A percentile compares a stretch with the other conserved stretches of the same genome.
Evolutionary conservation across 1,140 invertebrate genomes (phyloP).

Genomic region (Lordiphosa collinella): DNA sequence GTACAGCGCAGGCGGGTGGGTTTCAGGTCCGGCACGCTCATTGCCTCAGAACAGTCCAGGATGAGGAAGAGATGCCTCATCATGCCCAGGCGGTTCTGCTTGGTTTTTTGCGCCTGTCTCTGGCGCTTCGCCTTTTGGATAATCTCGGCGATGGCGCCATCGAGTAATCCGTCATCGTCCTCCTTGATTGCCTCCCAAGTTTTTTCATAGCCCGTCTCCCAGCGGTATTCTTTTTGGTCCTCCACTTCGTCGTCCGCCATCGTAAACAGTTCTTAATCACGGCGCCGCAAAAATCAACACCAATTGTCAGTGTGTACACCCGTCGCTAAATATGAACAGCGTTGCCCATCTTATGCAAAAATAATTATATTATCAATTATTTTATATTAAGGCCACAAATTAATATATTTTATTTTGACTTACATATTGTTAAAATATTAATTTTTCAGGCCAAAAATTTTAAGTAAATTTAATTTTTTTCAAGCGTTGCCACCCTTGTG

Average conservation of each 20-base stretch:
- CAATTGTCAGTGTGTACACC: no score
- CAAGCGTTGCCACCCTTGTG: conserved; percentile 38
- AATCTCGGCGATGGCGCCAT: conserved; percentile 93
- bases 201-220: conserved; percentile 98
- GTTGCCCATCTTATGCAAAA: no score
- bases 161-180: conserved; percentile 95
- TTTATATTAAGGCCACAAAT: no score
- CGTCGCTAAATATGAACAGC: no score
- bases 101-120: conserved; percentile 85
- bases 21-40: conserved; percentile 96
- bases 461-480: no score
- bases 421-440: no score
- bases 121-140: conserved; percentile 93
- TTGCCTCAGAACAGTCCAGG: conserved; percentile 95
- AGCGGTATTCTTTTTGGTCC: conserved; percentile 94
- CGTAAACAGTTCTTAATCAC: not conserved
- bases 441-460: no score
- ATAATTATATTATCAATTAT: no score
- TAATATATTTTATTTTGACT: no score
- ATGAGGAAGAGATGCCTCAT: conserved; percentile 96
- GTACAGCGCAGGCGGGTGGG: conserved; percentile 95
- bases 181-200: conserved; percentile 98
- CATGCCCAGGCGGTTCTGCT: conserved; percentile 92
- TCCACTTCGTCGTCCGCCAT: conserved; percentile 87
- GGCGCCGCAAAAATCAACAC: no score